Conservation (phyloP, 1,140 invertebrate genomes). For the Lethrus apterus region DNA sequence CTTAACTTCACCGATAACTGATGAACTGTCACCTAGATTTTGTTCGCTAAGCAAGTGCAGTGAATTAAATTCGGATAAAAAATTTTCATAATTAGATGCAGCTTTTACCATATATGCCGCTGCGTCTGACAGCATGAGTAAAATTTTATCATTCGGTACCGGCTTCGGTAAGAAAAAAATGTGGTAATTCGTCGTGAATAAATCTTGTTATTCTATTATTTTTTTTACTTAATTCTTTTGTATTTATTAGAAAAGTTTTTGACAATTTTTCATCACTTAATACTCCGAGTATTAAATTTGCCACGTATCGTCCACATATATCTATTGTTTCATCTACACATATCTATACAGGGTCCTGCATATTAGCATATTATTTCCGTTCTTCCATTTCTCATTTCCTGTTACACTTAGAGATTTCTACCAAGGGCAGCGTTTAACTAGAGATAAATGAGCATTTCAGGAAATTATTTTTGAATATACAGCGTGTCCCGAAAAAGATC, state of each 20-base stretch:
- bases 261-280: conserved; percentile 1
- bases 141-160: conserved; percentile 7
- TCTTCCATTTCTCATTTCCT: too few species aligned
- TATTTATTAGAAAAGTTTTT: background rate
- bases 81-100: conserved; percentile 1
- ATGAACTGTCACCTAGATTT: too few species aligned
- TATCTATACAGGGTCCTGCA: conserved; percentile 1
- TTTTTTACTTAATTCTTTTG: background rate
- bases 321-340: conserved; percentile 6
- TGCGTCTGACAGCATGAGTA: conserved; percentile 4
- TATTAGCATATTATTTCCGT: too few species aligned
- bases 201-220: conserved; percentile 5
- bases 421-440: too few species aligned
- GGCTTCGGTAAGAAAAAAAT: conserved; percentile 6
- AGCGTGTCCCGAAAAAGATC: too few species aligned
- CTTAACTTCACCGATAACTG: too few species aligned
- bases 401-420: too few species aligned
- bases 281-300: conserved; percentile 4
- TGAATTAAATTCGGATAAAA: conserved; percentile 7
- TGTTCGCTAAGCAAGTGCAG: background rate
- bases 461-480: too few species aligned
- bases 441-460: too few species aligned
- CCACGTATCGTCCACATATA: background rate
- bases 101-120: conserved; percentile 11
- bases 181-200: background rate